Percentiles rank a stretch among this genome's conserved stretches.
Conservation (phyloP, 2,888 invertebrate genomes). For the Drepana falcataria region DNA sequence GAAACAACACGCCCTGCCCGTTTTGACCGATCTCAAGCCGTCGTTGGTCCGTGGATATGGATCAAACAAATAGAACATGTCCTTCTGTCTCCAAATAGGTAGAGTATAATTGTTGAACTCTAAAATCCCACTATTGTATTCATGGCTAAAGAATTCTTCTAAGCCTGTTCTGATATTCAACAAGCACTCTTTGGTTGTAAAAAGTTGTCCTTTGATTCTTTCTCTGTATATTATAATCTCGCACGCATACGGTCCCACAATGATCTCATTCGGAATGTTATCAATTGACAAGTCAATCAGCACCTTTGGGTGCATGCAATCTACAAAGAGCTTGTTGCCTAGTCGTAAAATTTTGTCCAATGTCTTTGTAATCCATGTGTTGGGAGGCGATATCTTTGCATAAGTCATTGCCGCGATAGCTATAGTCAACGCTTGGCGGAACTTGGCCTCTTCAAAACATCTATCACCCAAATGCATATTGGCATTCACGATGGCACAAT, state of each 20-base stretch:
- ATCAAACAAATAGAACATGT: constrained; percentile 82
- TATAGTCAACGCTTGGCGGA: constrained; percentile 80
- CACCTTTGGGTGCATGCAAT: constrained; percentile 68
- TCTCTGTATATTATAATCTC: constrained; percentile 79
- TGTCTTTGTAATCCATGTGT: constrained; percentile 78
- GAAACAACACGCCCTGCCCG: constrained; percentile 80
- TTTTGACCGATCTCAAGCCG: constrained; percentile 71
- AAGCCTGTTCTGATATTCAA: constrained; percentile 69
- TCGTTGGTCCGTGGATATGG: constrained; percentile 81
- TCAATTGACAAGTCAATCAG: constrained; percentile 70
- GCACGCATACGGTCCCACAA: constrained; percentile 76
- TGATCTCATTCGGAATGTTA: constrained; percentile 77
- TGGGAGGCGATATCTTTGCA: constrained; percentile 81
- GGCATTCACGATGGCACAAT: constrained; percentile 77
- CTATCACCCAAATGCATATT: constrained; percentile 79
- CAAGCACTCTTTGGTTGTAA: constrained; percentile 71
- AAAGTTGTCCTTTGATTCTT: constrained; percentile 65
- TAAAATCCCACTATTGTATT: constrained; percentile 70
- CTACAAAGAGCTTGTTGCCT: constrained; percentile 78
- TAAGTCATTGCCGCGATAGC: constrained; percentile 80
- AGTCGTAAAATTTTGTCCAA: constrained; percentile 78
- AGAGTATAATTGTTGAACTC: constrained; percentile 80
- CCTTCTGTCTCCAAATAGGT: constrained; percentile 81
- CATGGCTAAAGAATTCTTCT: constrained; percentile 74
- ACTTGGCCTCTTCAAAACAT: constrained; percentile 78